Evolutionary conservation across 2,113 vertebrate genomes (phyloP).

Genomic region (Theristicus caerulescens): DNA sequence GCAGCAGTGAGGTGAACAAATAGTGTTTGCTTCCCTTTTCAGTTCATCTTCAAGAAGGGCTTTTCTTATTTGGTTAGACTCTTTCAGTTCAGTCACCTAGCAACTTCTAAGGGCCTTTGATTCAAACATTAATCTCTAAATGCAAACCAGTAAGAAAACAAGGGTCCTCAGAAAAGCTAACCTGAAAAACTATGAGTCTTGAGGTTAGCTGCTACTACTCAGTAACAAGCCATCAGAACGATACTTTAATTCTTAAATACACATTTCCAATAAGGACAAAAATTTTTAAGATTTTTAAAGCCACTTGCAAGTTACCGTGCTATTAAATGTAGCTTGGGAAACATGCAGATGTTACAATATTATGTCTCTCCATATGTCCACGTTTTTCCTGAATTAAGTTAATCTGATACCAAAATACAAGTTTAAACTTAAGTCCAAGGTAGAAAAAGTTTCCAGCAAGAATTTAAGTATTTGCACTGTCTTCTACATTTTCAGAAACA

Average conservation of each 20-base stretch:
- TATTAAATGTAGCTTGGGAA: background rate
- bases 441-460: background rate
- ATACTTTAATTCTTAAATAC: background rate
- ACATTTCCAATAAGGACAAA: background rate
- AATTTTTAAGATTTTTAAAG: background rate
- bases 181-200: background rate
- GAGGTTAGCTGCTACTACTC: background rate
- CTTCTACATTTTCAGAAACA: background rate
- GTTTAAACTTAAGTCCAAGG: background rate
- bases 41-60: conserved; percentile 30
- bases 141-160: background rate
- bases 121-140: background rate
- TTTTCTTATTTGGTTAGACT: background rate
- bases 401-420: background rate
- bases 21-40: conserved; percentile 34
- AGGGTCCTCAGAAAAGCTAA: background rate
- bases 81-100: conserved; percentile 32
- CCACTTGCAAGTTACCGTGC: rapidly evolving
- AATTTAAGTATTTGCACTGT: background rate
- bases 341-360: background rate
- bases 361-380: background rate
- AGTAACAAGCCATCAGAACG: background rate
- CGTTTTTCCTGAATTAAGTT: background rate
- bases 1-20: conserved; percentile 43
- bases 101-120: conserved; percentile 8